These are phyloP conservation scores for Sebastes matsubarae DNA, from an alignment of 2,797 vertebrate genomes.

Conservation along the genomic window DNA sequence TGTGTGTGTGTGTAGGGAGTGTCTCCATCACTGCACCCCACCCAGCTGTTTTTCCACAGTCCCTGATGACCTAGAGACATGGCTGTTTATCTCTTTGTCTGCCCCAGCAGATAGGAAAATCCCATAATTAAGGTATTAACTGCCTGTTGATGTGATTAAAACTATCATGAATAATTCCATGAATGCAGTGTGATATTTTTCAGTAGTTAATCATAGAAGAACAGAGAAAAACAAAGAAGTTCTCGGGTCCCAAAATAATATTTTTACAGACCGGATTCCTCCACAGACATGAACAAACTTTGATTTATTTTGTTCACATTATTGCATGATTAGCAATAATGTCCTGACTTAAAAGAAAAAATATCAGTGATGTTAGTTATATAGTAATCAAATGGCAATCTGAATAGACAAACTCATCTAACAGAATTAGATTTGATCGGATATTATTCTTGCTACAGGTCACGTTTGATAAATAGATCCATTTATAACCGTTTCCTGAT, in stretches of 20 bases:
- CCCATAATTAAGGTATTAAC: constrained; percentile 10
- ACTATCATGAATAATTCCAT: background rate
- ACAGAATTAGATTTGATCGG: background rate
- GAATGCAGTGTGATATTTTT: background rate
- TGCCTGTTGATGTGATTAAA: constrained; percentile 1
- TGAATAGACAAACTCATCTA: background rate
- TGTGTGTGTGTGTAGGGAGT: constrained; percentile 1
- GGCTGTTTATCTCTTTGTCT: constrained; percentile 19
- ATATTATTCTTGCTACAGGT: background rate
- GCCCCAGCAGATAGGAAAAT: background rate
- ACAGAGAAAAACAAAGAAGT: background rate
- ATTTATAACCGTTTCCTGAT: constrained; percentile 13
- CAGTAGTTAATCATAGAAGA: background rate
- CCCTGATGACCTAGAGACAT: background rate
- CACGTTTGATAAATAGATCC: constrained; percentile 28
- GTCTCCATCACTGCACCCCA: constrained; percentile 6
- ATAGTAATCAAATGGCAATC: background rate
- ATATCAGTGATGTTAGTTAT: background rate
- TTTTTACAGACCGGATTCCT: constrained; percentile 6
- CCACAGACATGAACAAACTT: background rate
- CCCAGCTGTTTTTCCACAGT: constrained; percentile 8
- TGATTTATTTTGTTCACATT: background rate
- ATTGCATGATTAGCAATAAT: background rate
- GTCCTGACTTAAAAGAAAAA: background rate
- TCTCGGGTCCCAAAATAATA: background rate